A percentile compares a stretch with the other conserved stretches of the same genome.
These are phyloP conservation scores for Myodes glareolus DNA, from an alignment of 2,113 vertebrate genomes.

Conservation along the genomic window DNA sequence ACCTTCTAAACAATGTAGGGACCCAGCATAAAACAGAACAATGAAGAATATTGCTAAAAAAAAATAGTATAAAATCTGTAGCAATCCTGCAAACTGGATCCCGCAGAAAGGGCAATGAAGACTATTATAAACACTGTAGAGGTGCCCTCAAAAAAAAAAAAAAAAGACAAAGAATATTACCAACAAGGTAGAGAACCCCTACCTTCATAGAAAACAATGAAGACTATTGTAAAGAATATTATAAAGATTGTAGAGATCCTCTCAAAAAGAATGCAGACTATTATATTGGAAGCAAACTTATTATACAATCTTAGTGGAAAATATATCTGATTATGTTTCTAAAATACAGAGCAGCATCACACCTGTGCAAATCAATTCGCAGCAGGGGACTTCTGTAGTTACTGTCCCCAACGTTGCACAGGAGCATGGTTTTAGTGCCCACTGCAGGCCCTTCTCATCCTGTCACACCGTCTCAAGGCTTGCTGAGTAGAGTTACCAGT, in stretches of 20 bases:
- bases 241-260: not conserved
- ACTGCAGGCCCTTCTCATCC: not conserved
- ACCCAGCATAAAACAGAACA: not conserved
- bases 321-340: not conserved
- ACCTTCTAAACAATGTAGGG: not conserved
- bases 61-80: not conserved
- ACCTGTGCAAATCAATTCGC: not conserved
- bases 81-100: not conserved
- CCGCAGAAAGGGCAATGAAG: not conserved
- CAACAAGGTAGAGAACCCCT: not conserved
- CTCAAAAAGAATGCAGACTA: not conserved
- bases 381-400: not conserved
- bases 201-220: not conserved
- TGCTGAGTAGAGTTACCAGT: not conserved
- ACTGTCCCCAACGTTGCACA: rapidly evolving
- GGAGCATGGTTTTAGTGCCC: not conserved
- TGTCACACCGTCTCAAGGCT: not conserved
- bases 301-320: not conserved
- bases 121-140: not conserved
- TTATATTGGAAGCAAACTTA: not conserved
- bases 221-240: not conserved
- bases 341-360: not conserved
- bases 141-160: not conserved
- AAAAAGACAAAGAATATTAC: not conserved
- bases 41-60: not conserved